Evolutionary conservation across 2,113 vertebrate genomes (phyloP), one percentile per base, ranked within the genome.

Genomic region (Sapayoa aenigma): DNA sequence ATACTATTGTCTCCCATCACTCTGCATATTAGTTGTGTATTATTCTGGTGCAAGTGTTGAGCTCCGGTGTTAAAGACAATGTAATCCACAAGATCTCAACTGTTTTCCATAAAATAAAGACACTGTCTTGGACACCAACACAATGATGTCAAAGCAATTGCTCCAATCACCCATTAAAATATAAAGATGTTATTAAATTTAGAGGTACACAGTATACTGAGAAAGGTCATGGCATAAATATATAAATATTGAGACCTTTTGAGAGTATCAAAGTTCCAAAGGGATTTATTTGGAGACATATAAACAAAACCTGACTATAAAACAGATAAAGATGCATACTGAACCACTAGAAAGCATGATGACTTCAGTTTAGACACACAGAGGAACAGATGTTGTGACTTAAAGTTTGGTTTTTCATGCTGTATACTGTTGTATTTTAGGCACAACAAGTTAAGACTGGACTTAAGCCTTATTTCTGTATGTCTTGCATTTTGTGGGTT

Each of bases 391-490:
- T 16, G 8, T n/a, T 71, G 18, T 65, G 76, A 63, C 42, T 68
- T 47, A 74, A 90, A 63, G 78, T 96, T 96, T 74, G 78, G 73
- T 82, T 71, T 92, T 96, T 74, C 82, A 84, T 65, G 83, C 85
- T 49, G 72, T 77, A 91, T 89, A 92, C 66, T 94, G 59, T 39
- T 81, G 77, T 58, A 87, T 90, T 95, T 80, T 79, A 97, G 97
- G 97, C 97, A 98, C 96, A 77, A 86, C 60, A 84, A 80, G 87
- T 89, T 91, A 94, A 96, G 77, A 79, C 68, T 81, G 62, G 83
- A 82, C 91, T 93, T 72, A 71, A 44, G 12, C 27, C 81, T 81
- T 47, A 19, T 71, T 81, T 85, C 80, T 31, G 27, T 53, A 68
- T 72, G 82, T 79, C 84, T 87, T 75, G 72, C 33, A 39, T 74